Base-by-base conservation (phyloP, 2,797 vertebrate genomes). In the Atherinosoma microstoma region DNA sequence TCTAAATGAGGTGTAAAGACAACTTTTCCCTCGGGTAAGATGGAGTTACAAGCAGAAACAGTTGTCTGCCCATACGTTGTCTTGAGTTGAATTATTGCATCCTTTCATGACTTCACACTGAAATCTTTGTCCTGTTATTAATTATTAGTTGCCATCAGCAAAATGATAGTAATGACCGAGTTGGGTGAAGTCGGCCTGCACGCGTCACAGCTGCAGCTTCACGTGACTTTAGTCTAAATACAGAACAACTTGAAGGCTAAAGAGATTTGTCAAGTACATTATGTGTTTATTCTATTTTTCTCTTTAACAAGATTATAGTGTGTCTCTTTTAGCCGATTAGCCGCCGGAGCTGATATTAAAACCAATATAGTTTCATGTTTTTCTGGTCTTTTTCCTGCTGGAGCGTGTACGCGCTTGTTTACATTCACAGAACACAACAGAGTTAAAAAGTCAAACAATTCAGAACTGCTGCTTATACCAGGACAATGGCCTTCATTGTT, bases 401-500 rank as follows among this genome's bases (percentile, higher is more conserved):
- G 20, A 9, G n/a, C 38, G 24, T 40, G 34, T 36, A 29, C 15
- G 24, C 16, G 18, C 20, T 24, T 24, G 36, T 42, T n/a, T 27
- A 77, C 58, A 36, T 67, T 47, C 60, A 47, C 24, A 40, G 47
- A 69, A n/a, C 15, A 53, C 15, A 30, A 9, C 47, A 13, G 3
- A 53, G 42, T 66, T 75, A 49, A 29, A 51, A 29, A 64, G 32
- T 38, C 58, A 11, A 62, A 29, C 11, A 29, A 4, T 36, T n/a
- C n/a, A 69, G 2, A 32, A 47, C 42, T n/a, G 32, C 29, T 47
- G 24, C 35, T 47, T 2, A 32, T 53, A 32, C 62, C 47, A 57
- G 5, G 10, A 64, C 67, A 73, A 62, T 6, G n/a, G 16, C 11
- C 35, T 47, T 64, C 18, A 40, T 58, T 81, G 66, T 78, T 40